These are phyloP conservation scores for Mesoligia furuncula DNA, from an alignment of 2,888 invertebrate species.

Conservation along the genomic window DNA sequence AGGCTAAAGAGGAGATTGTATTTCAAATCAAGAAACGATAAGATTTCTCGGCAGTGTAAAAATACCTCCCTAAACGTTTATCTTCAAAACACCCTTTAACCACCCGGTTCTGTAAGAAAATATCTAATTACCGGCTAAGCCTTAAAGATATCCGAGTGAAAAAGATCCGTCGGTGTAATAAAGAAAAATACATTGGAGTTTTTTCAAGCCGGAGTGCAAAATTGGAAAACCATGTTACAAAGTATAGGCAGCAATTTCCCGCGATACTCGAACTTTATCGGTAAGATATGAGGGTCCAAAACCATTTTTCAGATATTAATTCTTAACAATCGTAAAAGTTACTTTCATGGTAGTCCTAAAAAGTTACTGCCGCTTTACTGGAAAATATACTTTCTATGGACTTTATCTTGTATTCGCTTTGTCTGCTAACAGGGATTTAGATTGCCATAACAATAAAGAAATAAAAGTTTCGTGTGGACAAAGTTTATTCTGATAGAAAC, in stretches of 20 bases:
- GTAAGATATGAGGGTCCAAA: conserved; percentile 83
- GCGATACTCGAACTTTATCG: conserved; percentile 80
- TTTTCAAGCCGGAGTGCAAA: conserved; percentile 65
- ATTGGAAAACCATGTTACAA: conserved; percentile 68
- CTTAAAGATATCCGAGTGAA: conserved; percentile 48
- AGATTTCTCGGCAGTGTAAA: conserved; percentile 40
- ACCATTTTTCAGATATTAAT: conserved; percentile 89
- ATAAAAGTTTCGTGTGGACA: conserved; percentile 76
- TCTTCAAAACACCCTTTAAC: conserved; percentile 54
- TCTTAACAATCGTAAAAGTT: conserved; percentile 89
- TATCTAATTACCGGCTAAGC: conserved; percentile 59
- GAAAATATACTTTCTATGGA: conserved; percentile 84
- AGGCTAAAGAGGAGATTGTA: conserved; percentile 16
- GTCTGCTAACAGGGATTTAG: conserved; percentile 78
- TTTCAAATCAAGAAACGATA: conserved; percentile 25
- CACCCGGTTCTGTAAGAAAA: conserved; percentile 40
- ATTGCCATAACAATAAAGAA: conserved; percentile 81
- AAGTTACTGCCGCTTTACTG: conserved; percentile 83
- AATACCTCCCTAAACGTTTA: conserved; percentile 46
- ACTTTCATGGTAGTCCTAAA: conserved; percentile 86
- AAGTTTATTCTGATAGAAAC: conserved; percentile 77
- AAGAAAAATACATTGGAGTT: conserved; percentile 49
- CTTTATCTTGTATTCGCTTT: conserved; percentile 83
- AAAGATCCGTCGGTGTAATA: conserved; percentile 48
- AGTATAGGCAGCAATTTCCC: conserved; percentile 73